Conservation (phyloP, 2,113 vertebrate genomes). For the Caloenas nicobarica region DNA sequence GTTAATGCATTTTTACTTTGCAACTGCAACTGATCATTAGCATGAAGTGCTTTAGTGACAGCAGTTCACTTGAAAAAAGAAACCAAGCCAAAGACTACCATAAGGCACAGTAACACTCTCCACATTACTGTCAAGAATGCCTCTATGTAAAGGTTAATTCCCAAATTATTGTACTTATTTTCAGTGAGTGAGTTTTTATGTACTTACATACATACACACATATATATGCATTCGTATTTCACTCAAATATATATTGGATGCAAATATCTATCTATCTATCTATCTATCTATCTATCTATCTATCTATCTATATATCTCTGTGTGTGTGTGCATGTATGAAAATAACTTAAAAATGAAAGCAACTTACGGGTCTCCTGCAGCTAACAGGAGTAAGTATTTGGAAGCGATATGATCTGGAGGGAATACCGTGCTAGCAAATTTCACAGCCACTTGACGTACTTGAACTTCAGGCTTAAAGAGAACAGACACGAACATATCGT, state of each 20-base stretch:
- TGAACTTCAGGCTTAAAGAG: conserved; percentile 92
- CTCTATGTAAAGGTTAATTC: background rate
- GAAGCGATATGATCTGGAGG: conserved; percentile 94
- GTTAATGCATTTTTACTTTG: background rate
- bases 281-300: too few relatives aligned
- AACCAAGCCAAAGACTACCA: background rate
- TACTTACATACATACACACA: background rate
- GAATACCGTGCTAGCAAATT: conserved; percentile 95
- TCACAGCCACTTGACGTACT: conserved; percentile 97
- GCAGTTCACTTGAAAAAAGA: background rate
- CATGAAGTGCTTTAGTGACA: background rate
- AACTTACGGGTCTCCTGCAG: conserved; percentile 97
- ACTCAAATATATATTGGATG: background rate
- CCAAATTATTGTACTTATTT: background rate
- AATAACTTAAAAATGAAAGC: background rate
- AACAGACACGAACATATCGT: background rate
- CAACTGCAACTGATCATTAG: background rate
- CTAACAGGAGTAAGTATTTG: conserved; percentile 93
- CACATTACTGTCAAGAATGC: background rate
- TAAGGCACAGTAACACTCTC: background rate
- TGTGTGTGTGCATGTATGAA: background rate
- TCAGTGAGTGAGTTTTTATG: background rate
- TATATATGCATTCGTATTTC: background rate
- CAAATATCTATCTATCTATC: background rate
- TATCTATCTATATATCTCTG: too few relatives aligned